Evolutionary conservation across 2,888 invertebrate species (phyloP), one percentile per base, ranked within the genome.

Genomic region (Netelia virgata): DNA sequence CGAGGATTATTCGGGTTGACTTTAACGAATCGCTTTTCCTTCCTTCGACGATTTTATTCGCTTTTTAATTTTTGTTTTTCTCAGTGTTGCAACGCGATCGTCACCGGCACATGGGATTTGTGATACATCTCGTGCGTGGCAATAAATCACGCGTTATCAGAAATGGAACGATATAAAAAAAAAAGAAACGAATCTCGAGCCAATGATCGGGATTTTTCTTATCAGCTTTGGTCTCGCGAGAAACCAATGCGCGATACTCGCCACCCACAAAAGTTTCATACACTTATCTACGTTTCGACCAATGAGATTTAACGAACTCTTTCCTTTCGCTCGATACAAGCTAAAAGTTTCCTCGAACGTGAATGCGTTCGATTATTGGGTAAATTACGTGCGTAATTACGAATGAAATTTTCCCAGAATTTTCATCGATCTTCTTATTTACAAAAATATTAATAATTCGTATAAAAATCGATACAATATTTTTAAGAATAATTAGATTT

Each of bases 71-170:
- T 2, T 28, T 16, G 18, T 78, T 53, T 18, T 55, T 55, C 20
- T 41, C 75, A 43, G 5, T 8, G 41, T 75, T 59, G 70, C 20
- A 66, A 47, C 70, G 23, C 55, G 23, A 57, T 41, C 55, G 83
- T 20, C 66, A 84, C 41, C 57, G 63, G 3, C 50, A 43, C 50
- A 47, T 36, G 53, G 5, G 74, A 61, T 77, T 5, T 36, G 36
- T 57, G 77, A 77, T 14, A 75, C 47, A 70, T 73, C 28, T 18
- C 16, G 28, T 28, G 84, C 66, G 73, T 69, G 43, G 41, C 63
- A 47, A 81, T 81, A 84, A 83, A 79, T 79, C n/a, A 72, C 28
- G 47, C 69, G 14, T 77, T 73, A 81, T 77, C 77, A 23, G 20
- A 3, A 28, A 70, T 10, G 41, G 53, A 55, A 14, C 16, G 70